Base-by-base conservation (phyloP, 1,140 invertebrate genomes). In the Eubasilissa regina region DNA sequence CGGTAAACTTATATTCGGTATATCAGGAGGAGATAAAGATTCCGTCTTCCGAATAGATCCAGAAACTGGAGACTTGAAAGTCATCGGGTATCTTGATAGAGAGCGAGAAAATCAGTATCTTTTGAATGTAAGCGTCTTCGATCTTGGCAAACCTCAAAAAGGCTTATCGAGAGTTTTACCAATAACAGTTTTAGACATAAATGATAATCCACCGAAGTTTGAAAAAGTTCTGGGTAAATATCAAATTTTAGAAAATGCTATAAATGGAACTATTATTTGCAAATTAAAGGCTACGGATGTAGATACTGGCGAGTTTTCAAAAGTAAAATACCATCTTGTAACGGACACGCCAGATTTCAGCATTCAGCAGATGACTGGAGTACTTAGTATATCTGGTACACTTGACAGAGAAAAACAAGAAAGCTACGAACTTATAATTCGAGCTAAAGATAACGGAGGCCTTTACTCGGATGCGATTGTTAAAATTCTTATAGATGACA, bases 61-160 rank as follows among this genome's bases (percentile, higher is more conserved):
- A 58, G 93, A 96, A 73, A 93, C 90, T 3, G 97, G 96, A 0
- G 92, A 94, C 76, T 84, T 98, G 0, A 93, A 92, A 83, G 91
- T 97, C 0, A 93, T 95, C 53, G 93, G 94, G 0, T 92, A 93
- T 80, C 86, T 97, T 15, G 96, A 98, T 86, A 89, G 96, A 15
- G 97, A 98, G 86, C 88, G 91, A 9, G 90, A 93, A 75, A 90
- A 90, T 47, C 91, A 93, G 76, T 97, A 97, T 85, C 90, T 91
- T 17, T 87, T 98, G 3, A 96, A 96, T 84, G 90, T 98, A 4
- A 95, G 92, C 9, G 95, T 95, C 0, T 96, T 92, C 84, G 97
- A 98, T 87, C 87, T 95, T 15, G 95, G 95, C 0, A 92, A 92
- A 78, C 94, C 94, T 0, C 93, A 94, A 72, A 94, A 94, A 85